Conservation (phyloP, 1,140 invertebrate genomes). For the Chironomus striatipennis region DNA sequence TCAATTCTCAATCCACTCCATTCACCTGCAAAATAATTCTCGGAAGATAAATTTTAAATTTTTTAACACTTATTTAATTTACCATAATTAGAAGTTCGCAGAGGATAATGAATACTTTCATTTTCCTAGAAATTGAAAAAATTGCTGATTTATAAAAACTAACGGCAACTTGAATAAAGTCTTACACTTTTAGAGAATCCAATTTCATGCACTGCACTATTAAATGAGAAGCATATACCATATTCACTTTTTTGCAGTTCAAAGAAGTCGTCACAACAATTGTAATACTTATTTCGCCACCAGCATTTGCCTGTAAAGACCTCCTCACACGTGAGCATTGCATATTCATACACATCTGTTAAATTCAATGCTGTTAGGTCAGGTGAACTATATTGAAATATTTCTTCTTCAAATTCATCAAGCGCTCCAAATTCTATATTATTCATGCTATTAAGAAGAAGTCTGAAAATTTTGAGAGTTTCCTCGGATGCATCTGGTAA, state of each 20-base stretch:
- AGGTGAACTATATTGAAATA: neutral
- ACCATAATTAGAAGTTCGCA: slow-evolving; percentile 33
- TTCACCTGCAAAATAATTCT: slow-evolving; percentile 23
- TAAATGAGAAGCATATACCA: slow-evolving; percentile 48
- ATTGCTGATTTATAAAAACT: too few relatives aligned
- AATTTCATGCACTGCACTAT: slow-evolving; percentile 40
- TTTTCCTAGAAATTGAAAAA: slow-evolving; percentile 10
- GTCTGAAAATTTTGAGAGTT: slow-evolving; percentile 24
- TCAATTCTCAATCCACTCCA: slow-evolving; percentile 30
- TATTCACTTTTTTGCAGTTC: slow-evolving; percentile 41
- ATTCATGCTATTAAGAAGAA: slow-evolving; percentile 30
- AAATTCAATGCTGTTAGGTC: neutral
- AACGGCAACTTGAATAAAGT: too few relatives aligned
- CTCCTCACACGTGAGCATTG: slow-evolving; percentile 32
- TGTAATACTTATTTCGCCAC: slow-evolving; percentile 31
- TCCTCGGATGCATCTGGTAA: slow-evolving; percentile 27
- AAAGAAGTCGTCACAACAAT: slow-evolving; percentile 37
- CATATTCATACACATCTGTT: slow-evolving; percentile 34
- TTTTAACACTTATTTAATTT: neutral
- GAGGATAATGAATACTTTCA: slow-evolving; percentile 30
- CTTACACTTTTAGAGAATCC: slow-evolving; percentile 27
- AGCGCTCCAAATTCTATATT: slow-evolving; percentile 33
- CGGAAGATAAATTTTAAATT: neutral
- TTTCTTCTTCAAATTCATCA: slow-evolving; percentile 30
- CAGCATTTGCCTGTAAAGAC: slow-evolving; percentile 31